Base-by-base conservation (phyloP, 2,797 vertebrate species). In the Pseudomugil tenellus region DNA sequence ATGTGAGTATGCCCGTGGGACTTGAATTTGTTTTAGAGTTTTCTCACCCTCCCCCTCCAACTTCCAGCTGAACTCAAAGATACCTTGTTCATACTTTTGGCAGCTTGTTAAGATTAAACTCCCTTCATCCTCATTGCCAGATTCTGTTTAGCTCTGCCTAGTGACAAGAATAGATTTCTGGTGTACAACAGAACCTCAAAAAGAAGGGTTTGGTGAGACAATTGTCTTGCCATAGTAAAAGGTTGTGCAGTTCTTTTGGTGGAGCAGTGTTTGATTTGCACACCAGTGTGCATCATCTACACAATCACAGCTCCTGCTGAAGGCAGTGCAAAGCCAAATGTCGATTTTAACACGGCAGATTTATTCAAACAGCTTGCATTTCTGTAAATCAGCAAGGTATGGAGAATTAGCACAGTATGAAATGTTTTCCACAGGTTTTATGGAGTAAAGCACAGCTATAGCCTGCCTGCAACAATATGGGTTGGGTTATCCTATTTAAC, bases 381-480 rank as follows among this genome's bases (percentile, higher is more conserved):
- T 68, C 60, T 74, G 58, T 73, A 72, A 83, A 69, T 71, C 60
- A 76, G 64, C 52, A 71, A 85, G 67, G 69, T 87, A 58, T 79
- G 66, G 41, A 26, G 23, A 82, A 76, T 12, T 53, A 62, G 58
- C 75, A 25, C 17, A 56, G 21, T 11, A 63, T 61, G 74, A 70
- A 72, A 65, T 73, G 17, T 14, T 76, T 79, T 73, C 59, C 56
- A 21, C 63, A 60, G 46, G 14, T 79, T 84, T 84, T 82, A 82
- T 85, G 59, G 75, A 81, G 72, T 51, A 63, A 76, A 39, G 58
- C 77, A 59, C 80, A 88, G 81, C 79, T 89, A 84, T 71, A 69
- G 58, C 55, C 76, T 48, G 67, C 67, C 78, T 88, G 80, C 52
- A 86, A 75, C 79, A 83, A 87, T 84, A 86, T 67, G 81, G 83